These are phyloP conservation scores for Brachionus manjavacas DNA, from an alignment of 1,140 invertebrate genomes.

Conservation along the genomic window DNA sequence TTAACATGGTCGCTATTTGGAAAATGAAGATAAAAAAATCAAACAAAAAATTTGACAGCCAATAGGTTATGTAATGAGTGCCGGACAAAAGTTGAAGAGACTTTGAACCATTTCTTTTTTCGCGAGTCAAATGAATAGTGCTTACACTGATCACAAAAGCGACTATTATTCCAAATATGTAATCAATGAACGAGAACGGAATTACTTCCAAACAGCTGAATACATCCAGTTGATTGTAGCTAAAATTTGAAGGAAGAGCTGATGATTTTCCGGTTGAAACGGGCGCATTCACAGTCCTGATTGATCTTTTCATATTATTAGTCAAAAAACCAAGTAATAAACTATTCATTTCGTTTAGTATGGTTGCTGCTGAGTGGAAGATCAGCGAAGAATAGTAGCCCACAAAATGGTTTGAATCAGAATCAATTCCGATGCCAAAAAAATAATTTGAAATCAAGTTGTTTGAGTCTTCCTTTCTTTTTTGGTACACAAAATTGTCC, in stretches of 20 bases:
- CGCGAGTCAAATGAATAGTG: not conserved
- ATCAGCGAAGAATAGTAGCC: not conserved
- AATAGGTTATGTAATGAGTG: not conserved
- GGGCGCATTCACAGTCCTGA: slow-evolving; percentile 10
- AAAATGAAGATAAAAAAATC: not conserved
- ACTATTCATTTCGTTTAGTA: not conserved
- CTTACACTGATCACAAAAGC: slow-evolving; percentile 15
- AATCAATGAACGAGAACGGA: slow-evolving; percentile 33
- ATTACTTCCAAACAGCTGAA: slow-evolving; percentile 27
- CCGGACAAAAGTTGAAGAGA: slow-evolving; percentile 22
- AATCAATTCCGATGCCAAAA: slow-evolving; percentile 17
- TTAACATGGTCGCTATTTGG: not conserved
- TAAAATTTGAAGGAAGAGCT: not conserved
- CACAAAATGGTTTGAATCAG: not conserved
- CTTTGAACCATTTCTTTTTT: slow-evolving; percentile 21
- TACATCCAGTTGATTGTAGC: not conserved
- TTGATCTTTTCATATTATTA: slow-evolving; percentile 13
- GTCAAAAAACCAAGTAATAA: not conserved
- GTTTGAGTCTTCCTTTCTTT: not conserved
- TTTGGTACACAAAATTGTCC: not conserved
- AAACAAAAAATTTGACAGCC: slow-evolving; percentile 31
- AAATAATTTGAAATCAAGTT: slow-evolving; percentile 25
- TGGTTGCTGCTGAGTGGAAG: slow-evolving; percentile 19
- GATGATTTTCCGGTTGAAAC: not conserved
- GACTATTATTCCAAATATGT: not conserved